These are phyloP conservation scores for Nephrocerus scutellatus DNA, from an alignment of 2,888 invertebrate genomes.

Conservation along the genomic window DNA sequence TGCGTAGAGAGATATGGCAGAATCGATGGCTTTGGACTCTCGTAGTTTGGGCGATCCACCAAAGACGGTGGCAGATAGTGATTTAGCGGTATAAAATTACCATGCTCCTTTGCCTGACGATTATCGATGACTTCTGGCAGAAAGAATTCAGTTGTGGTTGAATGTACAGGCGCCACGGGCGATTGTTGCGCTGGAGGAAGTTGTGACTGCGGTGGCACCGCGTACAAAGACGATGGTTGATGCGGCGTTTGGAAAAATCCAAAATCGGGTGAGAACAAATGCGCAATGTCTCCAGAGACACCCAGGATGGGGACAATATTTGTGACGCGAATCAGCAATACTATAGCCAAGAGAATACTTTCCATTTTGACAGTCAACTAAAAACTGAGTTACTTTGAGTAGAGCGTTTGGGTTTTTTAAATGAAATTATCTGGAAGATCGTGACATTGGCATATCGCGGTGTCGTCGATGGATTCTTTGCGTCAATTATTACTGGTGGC, in stretches of 20 bases:
- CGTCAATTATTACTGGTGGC: slow-evolving; percentile 6
- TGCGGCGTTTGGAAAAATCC: slow-evolving; percentile 25
- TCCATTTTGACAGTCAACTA: slow-evolving; percentile 14
- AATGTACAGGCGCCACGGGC: slow-evolving; percentile 28
- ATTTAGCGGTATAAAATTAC: slow-evolving; percentile 36
- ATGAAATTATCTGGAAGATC: slow-evolving; percentile 9
- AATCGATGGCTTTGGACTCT: slow-evolving; percentile 28
- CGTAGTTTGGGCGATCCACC: slow-evolving; percentile 35
- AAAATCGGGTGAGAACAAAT: slow-evolving; percentile 33
- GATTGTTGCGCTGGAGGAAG: slow-evolving; percentile 21
- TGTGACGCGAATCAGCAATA: slow-evolving; percentile 2
- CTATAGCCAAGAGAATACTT: slow-evolving; percentile 10
- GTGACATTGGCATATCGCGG: background rate
- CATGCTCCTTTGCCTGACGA: slow-evolving; percentile 29
- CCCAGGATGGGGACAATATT: slow-evolving; percentile 6
- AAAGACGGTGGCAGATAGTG: slow-evolving; percentile 35
- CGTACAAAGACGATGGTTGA: slow-evolving; percentile 28
- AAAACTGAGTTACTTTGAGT: slow-evolving; percentile 12
- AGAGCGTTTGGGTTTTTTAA: slow-evolving; percentile 10
- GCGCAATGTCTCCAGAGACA: slow-evolving; percentile 32
- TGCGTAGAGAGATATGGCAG: slow-evolving; percentile 14
- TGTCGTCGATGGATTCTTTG: background rate
- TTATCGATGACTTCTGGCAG: slow-evolving; percentile 43
- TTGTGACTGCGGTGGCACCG: slow-evolving; percentile 18
- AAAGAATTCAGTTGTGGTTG: slow-evolving; percentile 33